A percentile compares a stretch with the other conserved stretches of the same genome.
Evolutionary conservation across 2,113 vertebrate genomes (phyloP).

Genomic region (Thermophis baileyi): DNA sequence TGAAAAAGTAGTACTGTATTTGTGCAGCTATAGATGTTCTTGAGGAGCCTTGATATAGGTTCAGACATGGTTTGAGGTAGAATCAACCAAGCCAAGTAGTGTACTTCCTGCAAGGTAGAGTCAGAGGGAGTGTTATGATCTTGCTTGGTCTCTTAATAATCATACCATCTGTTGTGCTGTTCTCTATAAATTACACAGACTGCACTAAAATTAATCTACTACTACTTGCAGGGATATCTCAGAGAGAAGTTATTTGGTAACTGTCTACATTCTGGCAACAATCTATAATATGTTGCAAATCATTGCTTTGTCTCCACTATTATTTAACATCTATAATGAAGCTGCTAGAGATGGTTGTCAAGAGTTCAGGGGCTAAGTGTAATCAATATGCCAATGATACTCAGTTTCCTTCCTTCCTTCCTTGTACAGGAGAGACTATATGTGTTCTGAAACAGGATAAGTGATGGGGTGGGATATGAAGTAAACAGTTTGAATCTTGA

Average conservation of each 20-base stretch:
- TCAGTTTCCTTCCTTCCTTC: not conserved
- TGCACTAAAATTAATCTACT: not conserved
- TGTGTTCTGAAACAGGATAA: not conserved
- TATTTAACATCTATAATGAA: not conserved
- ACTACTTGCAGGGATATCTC: not conserved
- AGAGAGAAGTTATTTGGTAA: not conserved
- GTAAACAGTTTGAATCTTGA: not conserved
- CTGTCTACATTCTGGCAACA: not conserved
- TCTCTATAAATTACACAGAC: not conserved
- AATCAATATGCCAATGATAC: not conserved
- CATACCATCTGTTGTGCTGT: not conserved
- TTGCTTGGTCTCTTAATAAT: not conserved
- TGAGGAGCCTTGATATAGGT: not conserved
- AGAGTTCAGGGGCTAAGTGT: not conserved
- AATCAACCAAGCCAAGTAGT: not conserved
- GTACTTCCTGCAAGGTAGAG: not conserved
- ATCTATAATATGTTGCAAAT: not conserved
- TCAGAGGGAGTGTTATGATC: not conserved
- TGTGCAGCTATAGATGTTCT: not conserved
- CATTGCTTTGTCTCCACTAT: not conserved
- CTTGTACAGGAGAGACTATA: not conserved
- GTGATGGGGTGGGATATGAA: not conserved
- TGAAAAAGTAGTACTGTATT: not conserved
- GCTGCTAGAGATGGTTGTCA: not conserved
- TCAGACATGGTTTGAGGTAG: not conserved